Evolutionary conservation across 2,888 invertebrate species (phyloP).

Genomic region (Saturnia pavonia): DNA sequence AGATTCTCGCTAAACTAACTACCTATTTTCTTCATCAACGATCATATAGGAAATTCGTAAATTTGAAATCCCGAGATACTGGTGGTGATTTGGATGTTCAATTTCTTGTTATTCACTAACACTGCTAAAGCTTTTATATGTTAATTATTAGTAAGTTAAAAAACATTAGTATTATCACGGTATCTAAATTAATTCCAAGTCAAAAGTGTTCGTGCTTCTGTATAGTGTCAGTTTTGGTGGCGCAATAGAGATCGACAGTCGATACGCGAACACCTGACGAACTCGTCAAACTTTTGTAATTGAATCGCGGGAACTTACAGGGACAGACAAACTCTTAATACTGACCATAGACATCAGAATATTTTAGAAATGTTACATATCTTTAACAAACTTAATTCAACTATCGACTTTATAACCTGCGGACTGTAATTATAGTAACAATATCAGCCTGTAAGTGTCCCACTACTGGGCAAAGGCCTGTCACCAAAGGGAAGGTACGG

Average conservation of each 20-base stretch:
- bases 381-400: not conserved
- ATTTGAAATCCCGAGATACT: no score
- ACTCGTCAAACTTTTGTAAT: constrained; percentile 78
- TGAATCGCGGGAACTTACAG: constrained; percentile 70
- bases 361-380: not conserved
- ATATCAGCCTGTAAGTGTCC: no score
- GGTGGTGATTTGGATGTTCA: not conserved
- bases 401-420: no score
- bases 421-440: no score
- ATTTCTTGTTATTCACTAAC: not conserved
- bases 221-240: constrained; percentile 12
- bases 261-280: constrained; percentile 53
- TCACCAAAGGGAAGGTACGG: no score
- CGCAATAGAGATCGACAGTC: constrained; percentile 35
- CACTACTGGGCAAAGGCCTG: no score
- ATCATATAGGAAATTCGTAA: no score
- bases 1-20: no score
- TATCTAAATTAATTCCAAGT: not conserved
- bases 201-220: not conserved
- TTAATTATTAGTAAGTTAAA: not conserved
- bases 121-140: not conserved
- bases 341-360: constrained; percentile 24
- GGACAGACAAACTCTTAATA: constrained; percentile 63
- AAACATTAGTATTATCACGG: not conserved
- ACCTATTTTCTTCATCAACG: no score